Base-by-base conservation (phyloP, 2,797 vertebrate genomes). In the Odontamblyopus rebecca region DNA sequence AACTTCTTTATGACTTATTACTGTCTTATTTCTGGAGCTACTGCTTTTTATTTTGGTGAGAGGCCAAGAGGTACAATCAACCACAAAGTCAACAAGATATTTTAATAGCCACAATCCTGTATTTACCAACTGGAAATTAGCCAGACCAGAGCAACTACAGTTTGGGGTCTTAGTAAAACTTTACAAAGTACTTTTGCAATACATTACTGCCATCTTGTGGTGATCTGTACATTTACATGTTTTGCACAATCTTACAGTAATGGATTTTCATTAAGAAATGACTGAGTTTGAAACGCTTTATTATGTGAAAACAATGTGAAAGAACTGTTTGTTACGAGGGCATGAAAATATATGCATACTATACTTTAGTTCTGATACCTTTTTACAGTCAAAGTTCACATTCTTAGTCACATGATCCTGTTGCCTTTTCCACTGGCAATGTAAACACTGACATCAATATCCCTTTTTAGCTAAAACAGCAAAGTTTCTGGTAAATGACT, bases 151-250 rank as follows among this genome's bases (percentile, higher is more conserved):
- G 19, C 41, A 29, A 19, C 44, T 71, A 50, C 32, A 51, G 72
- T 70, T 62, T n/a, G 11, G 13, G 70, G 18, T 11, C 3, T 50
- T 29, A 67, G 80, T 77, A 30, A 48, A 32, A 59, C n/a, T 29
- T 35, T 19, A 1, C 19, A 48, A 30, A 60, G 75, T 70, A 57
- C 13, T 53, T 70, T 75, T 26, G 53, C 67, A 72, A 79, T 83
- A 76, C 82, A 61, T 79, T 67, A 77, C 26, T 83, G 83, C 85
- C 89, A 86, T 83, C 91, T 90, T 82, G 85, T 87, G 92, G 90
- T 38, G 12, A 30, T 6, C 19, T 59, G 61, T 48, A 5, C 48
- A 32, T 35, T 3, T 51, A 5, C 64, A 64, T 12, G 2, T 56
- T 66, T 6, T 62, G 29, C 29, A 18, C 15, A 61, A 18, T 27